Evolutionary conservation across 2,888 invertebrate genomes (phyloP).

Genomic region (Leucophenga maculata): DNA sequence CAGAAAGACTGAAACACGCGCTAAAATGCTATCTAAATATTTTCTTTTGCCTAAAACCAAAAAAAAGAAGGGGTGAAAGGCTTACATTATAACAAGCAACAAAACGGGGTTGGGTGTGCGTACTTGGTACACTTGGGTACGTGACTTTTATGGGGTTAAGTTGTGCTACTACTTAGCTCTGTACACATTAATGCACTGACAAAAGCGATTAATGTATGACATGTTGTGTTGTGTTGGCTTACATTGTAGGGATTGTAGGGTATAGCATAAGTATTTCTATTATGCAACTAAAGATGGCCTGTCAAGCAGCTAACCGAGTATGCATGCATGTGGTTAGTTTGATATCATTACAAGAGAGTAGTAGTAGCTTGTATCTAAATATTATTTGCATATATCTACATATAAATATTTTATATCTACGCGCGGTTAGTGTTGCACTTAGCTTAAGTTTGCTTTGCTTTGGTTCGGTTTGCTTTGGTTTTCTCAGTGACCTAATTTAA

Average conservation of each 20-base stretch:
- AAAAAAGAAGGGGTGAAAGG: slow-evolving; percentile 18
- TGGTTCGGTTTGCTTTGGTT: too few species aligned
- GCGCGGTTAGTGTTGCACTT: too few species aligned
- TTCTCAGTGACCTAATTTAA: too few species aligned
- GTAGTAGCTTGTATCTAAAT: too few species aligned
- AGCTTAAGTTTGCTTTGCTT: too few species aligned
- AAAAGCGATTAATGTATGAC: slow-evolving; percentile 19
- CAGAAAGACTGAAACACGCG: not conserved
- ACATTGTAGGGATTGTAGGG: too few species aligned
- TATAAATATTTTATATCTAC: too few species aligned
- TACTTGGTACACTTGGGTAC: slow-evolving; percentile 17
- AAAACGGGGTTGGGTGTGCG: not conserved
- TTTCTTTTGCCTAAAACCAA: not conserved
- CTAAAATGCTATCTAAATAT: slow-evolving; percentile 5
- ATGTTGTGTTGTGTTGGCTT: not conserved
- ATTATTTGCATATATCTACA: too few species aligned
- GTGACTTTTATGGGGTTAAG: slow-evolving; percentile 26
- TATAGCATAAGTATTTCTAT: too few species aligned
- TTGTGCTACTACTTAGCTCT: slow-evolving; percentile 3
- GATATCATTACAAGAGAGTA: not conserved
- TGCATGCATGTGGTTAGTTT: not conserved
- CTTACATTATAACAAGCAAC: not conserved
- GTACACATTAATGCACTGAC: slow-evolving; percentile 18
- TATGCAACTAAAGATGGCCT: not conserved
- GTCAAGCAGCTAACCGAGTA: not conserved